Evolutionary conservation across 2,888 invertebrate genomes (phyloP), one percentile per base, ranked within the genome.

Genomic region (Poecilobothrus nobilitatus): DNA sequence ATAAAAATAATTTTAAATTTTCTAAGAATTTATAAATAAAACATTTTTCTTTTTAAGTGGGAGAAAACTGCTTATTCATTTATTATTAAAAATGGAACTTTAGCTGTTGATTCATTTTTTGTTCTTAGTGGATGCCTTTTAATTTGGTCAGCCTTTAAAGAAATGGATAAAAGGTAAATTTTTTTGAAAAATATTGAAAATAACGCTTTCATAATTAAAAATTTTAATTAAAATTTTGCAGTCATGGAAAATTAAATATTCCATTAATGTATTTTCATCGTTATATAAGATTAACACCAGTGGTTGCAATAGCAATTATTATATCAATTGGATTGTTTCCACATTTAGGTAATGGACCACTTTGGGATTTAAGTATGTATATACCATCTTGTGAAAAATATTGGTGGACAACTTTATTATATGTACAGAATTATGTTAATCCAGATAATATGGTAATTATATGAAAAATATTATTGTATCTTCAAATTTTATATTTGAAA

Each of bases 101-200:
- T 85, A 10, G 82, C 84, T 0, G 86, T 87, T 0, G 87, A 87
- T 70, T 84, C 86, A 0, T 87, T 87, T 74, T 85, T 87, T 71
- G 73, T 84, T 20, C 73, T 87, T 37, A 85, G 85, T 72, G 87
- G 87, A 15, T 76, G 87, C 10, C 77, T 87, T 0, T 81, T 83
- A 5, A 82, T 83, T 0, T 70, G 73, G 69, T 20, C 71, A 9
- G 68, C 71, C 2, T 70, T 74, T 3, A 70, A 69, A 67, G 71
- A 74, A 41, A 65, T 74, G 22, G 73, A 74, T 64, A 68, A 65
- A 68, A 70, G 64, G 71, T 71, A 68, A 41, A 53, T 53, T 2
- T 53, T n/a, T n/a, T n/a, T n/a, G n/a, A 37, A 8, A 37, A 37
- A 37, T 37, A 6, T 37, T 20, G 10, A n/a, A n/a, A n/a, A n/a